phyloP scores from a whole-genome alignment of 2,888 invertebrate species.

The Limnephilus lunatus region DNA sequence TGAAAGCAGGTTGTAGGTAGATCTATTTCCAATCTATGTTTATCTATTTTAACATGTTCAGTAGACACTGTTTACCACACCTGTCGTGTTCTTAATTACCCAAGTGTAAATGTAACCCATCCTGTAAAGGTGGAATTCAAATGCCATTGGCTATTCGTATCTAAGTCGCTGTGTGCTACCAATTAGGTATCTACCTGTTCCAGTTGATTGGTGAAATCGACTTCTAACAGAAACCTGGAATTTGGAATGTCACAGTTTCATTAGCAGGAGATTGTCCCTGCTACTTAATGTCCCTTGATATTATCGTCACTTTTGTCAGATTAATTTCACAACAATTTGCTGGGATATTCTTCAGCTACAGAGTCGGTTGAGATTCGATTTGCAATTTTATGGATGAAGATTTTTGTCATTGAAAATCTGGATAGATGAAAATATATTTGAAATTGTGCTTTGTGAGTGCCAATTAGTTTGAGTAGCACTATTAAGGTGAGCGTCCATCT shows the following conservation, averaged over 20 bases:
- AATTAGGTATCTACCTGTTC: neutral
- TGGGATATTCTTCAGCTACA: neutral
- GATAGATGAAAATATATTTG: too few species aligned
- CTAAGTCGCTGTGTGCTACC: neutral
- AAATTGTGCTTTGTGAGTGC: too few species aligned
- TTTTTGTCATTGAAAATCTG: too few species aligned
- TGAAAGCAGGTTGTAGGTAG: neutral
- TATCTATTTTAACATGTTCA: neutral
- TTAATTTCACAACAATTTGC: slow-evolving; percentile 10
- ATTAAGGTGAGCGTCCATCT: too few species aligned
- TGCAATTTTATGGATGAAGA: neutral
- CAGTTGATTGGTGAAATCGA: slow-evolving; percentile 23
- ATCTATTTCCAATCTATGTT: neutral
- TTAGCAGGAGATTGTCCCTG: neutral
- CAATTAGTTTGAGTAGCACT: too few species aligned
- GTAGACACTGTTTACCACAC: neutral
- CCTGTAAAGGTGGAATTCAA: neutral
- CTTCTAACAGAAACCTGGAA: neutral
- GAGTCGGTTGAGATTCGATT: neutral
- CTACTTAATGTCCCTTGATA: neutral
- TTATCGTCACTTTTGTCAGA: slow-evolving; percentile 17
- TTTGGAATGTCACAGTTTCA: slow-evolving; percentile 14
- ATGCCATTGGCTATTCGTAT: neutral
- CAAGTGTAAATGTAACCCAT: neutral
- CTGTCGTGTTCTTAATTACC: neutral